Evolutionary conservation across 2,113 vertebrate genomes (phyloP), one percentile per base, ranked within the genome.

Genomic region (Pardalotus punctatus): DNA sequence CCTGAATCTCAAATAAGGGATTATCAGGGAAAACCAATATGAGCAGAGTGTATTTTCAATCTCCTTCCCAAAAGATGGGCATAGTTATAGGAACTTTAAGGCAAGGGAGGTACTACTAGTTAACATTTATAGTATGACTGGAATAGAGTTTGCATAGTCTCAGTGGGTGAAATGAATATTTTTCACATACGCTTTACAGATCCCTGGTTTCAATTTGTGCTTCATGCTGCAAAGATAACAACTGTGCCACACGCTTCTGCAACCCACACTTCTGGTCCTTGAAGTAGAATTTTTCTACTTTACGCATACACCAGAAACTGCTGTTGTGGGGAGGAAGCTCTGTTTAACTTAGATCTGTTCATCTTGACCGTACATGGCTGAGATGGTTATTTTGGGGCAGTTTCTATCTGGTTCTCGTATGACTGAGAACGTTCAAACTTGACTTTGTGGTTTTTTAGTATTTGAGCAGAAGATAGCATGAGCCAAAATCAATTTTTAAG

Each of bases 231-330:
- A 74, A 33, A 86, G 77, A 60, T 86, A 76, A 58, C 69, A 78
- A 83, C 88, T 88, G 45, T 90, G 38, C 88, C 51, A 53, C 72
- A 69, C 3, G 35, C 71, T 93, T 80, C 81, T 91, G 83, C 80
- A 91, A 18, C 90, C 56, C 61, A 94, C 81, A 78, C 56, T 94
- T 71, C 43, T 93, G 81, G 43, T 53, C 28, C 79, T 47, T 86
- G 88, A 86, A 93, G 70, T 90, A 43, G 60, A 73, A 25, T 88
- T 80, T 91, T 97, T 86, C 76, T 83, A 27, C 84, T 82, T 78
- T 90, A 51, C 67, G 40, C 53, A 27, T 90, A 54, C 25, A 78
- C 31, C 82, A 95, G 93, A 93, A 92, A 36, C 47, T 73, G 51
- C 47, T 89, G 10, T 77, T 38, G 38, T 88, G 65, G 66, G 76